Conservation (phyloP, 2,797 vertebrate species). For the Poeciliopsis infans region DNA sequence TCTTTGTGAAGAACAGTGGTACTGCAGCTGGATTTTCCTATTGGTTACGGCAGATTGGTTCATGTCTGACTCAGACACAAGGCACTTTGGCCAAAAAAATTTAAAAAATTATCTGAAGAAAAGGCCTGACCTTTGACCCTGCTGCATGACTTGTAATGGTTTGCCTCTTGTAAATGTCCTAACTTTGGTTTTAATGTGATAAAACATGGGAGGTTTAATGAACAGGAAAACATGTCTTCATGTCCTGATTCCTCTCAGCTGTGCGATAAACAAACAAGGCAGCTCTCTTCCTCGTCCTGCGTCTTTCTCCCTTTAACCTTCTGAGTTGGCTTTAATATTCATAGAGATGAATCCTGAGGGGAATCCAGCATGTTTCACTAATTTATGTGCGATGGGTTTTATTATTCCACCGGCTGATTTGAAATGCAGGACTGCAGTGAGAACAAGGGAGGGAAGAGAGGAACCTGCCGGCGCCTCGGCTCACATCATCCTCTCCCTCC, state of each 20-base stretch:
- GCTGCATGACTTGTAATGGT: no score
- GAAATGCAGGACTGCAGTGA: conserved; percentile 62
- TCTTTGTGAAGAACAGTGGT: background rate
- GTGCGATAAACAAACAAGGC: background rate
- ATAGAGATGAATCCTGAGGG: conserved; percentile 69
- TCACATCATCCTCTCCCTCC: conserved; percentile 9
- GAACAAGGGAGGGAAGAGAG: conserved; percentile 49
- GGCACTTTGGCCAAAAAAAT: background rate
- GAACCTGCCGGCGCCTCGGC: conserved; percentile 22
- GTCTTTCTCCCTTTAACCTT: conserved; percentile 59
- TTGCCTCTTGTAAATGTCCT: no score
- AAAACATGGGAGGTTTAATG: background rate
- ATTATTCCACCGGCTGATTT: conserved; percentile 75
- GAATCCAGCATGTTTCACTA: conserved; percentile 70
- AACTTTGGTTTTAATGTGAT: background rate
- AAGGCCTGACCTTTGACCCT: no score
- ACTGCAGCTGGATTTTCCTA: no score
- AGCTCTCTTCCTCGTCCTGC: conserved; percentile 14
- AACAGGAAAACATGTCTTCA: background rate
- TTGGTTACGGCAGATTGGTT: no score
- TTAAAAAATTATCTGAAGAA: no score
- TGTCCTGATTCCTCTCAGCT: background rate
- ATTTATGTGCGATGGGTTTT: conserved; percentile 75
- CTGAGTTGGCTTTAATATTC: conserved; percentile 76
- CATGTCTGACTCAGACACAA: no score